Evolutionary conservation across 1,140 invertebrate species (phyloP).

Genomic region (Forficula auricularia): DNA sequence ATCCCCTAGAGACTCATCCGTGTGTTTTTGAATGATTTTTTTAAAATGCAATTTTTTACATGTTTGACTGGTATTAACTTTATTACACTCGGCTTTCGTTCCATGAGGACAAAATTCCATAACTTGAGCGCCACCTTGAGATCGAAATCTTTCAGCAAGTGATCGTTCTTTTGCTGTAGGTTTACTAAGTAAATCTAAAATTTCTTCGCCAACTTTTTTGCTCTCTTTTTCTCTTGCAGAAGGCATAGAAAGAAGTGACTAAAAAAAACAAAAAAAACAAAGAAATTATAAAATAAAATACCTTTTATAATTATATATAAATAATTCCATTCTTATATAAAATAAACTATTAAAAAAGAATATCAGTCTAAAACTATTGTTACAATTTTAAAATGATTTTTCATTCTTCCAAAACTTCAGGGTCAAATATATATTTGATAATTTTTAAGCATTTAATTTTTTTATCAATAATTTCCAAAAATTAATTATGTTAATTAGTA

Average conservation of each 20-base stretch:
- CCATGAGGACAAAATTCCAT: slow-evolving; percentile 94
- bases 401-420: no score
- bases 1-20: slow-evolving; percentile 87
- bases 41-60: slow-evolving; percentile 91
- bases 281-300: no score
- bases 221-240: slow-evolving; percentile 88
- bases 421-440: no score
- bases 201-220: slow-evolving; percentile 91
- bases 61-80: slow-evolving; percentile 33
- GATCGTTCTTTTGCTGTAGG: slow-evolving; percentile 91
- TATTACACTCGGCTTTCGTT: slow-evolving; percentile 75
- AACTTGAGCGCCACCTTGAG: slow-evolving; percentile 83
- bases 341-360: slow-evolving; percentile 22
- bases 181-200: slow-evolving; percentile 80
- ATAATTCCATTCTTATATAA: slow-evolving; percentile 27
- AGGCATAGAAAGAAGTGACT: slow-evolving; percentile 80
- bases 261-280: slow-evolving; percentile 19
- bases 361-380: slow-evolving; percentile 19
- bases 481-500: no score
- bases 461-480: no score
- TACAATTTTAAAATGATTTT: no score
- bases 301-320: slow-evolving; percentile 7
- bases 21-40: slow-evolving; percentile 93
- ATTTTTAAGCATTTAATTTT: no score
- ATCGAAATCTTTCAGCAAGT: slow-evolving; percentile 83